phyloP scores from a whole-genome alignment of 2,113 vertebrate species.

The Larimichthys polyactis region DNA sequence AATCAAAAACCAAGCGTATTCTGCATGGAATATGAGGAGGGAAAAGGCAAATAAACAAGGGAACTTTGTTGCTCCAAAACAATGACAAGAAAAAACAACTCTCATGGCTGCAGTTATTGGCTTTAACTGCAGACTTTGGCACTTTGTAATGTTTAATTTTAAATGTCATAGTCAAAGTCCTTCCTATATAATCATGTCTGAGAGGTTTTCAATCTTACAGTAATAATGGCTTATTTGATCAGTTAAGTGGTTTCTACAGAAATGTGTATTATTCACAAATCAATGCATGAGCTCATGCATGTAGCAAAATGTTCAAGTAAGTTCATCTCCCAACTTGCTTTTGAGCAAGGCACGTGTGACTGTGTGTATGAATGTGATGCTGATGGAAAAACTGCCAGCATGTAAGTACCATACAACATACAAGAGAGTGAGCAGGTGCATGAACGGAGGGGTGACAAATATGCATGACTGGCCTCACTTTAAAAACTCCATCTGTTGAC shows the following conservation, averaged over 20 bases:
- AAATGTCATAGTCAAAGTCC: conserved; percentile 19
- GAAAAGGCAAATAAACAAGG: conserved; percentile 55
- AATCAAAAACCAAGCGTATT: conserved; percentile 77
- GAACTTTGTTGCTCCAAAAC: conserved; percentile 58
- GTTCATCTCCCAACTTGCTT: background rate
- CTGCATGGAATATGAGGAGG: conserved; percentile 55
- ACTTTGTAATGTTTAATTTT: conserved; percentile 24
- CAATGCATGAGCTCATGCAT: background rate
- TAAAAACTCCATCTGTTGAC: conserved; percentile 60
- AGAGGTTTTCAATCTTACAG: background rate
- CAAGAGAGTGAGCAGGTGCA: conserved; percentile 40
- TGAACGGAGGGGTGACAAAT: conserved; percentile 35
- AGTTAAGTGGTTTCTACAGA: conserved; percentile 18
- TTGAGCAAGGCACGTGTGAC: conserved; percentile 30
- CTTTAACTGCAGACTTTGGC: conserved; percentile 29
- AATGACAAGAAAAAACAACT: conserved; percentile 35
- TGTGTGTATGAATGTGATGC: background rate
- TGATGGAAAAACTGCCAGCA: background rate
- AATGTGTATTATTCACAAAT: background rate
- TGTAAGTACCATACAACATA: conserved; percentile 2
- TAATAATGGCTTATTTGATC: conserved; percentile 29
- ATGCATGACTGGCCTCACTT: conserved; percentile 47
- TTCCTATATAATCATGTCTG: conserved; percentile 14
- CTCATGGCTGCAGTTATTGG: conserved; percentile 23
- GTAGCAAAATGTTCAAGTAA: background rate